phyloP scores from a whole-genome alignment of 2,888 invertebrate species.

The Malacosoma neustria region DNA sequence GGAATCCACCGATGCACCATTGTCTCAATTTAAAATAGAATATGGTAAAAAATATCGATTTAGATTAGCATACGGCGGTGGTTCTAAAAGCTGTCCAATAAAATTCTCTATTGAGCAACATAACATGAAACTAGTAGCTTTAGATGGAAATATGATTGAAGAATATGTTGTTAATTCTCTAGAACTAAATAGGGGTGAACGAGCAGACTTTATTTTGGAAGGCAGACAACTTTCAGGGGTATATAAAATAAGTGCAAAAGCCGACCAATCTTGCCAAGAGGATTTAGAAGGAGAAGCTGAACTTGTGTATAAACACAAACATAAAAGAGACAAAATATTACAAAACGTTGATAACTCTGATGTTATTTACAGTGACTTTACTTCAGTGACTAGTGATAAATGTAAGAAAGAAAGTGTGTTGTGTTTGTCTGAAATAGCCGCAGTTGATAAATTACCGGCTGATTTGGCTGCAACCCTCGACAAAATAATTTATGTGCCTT shows the following conservation, averaged over 20 bases:
- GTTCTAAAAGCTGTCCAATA: slow-evolving; percentile 80
- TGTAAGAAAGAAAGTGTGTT: slow-evolving; percentile 61
- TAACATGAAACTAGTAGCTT: slow-evolving; percentile 76
- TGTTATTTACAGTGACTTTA: slow-evolving; percentile 43
- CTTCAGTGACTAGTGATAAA: slow-evolving; percentile 53
- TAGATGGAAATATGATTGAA: slow-evolving; percentile 81
- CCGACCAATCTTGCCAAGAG: slow-evolving; percentile 64
- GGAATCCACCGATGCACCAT: slow-evolving; percentile 49
- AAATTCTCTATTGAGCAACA: slow-evolving; percentile 80
- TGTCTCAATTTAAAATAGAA: slow-evolving; percentile 67
- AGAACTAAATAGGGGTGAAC: slow-evolving; percentile 80
- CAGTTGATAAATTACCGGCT: slow-evolving; percentile 65
- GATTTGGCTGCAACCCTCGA: slow-evolving; percentile 62
- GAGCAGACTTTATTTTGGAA: slow-evolving; percentile 82
- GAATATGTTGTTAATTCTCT: slow-evolving; percentile 74
- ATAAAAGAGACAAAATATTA: slow-evolving; percentile 33
- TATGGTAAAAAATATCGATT: slow-evolving; percentile 78
- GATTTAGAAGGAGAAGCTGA: slow-evolving; percentile 69
- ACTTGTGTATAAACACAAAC: slow-evolving; percentile 50
- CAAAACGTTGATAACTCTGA: slow-evolving; percentile 40
- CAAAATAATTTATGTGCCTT: slow-evolving; percentile 79
- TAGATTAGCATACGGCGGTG: slow-evolving; percentile 79
- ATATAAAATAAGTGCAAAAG: slow-evolving; percentile 77
- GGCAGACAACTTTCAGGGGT: slow-evolving; percentile 71
- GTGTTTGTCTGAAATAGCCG: slow-evolving; percentile 76